These are phyloP conservation scores for Panthera leo DNA, from an alignment of 2,113 vertebrate genomes.

Conservation along the genomic window DNA sequence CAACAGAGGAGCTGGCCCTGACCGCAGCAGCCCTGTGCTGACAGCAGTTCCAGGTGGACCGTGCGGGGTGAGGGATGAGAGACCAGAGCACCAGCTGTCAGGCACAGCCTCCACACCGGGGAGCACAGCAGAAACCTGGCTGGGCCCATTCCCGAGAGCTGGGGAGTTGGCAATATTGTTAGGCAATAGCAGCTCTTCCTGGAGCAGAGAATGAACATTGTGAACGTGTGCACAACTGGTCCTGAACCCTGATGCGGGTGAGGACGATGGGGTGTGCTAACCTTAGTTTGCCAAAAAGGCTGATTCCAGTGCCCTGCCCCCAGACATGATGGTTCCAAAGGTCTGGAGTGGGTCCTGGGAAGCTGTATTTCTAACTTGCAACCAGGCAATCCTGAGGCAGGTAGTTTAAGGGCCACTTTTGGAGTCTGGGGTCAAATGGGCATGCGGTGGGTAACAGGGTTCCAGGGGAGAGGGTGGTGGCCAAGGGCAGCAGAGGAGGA, in stretches of 20 bases:
- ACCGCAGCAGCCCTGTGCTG: neutral
- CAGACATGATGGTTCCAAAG: neutral
- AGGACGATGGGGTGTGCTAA: neutral
- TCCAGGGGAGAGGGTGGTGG: neutral
- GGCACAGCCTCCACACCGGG: neutral
- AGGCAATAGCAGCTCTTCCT: neutral
- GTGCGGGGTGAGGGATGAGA: accelerated
- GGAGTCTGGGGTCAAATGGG: neutral
- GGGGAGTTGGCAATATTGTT: neutral
- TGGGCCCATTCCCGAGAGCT: no score
- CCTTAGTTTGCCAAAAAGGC: neutral
- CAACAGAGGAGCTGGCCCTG: neutral
- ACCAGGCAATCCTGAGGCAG: neutral
- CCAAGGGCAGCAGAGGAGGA: neutral
- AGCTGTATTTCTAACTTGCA: neutral
- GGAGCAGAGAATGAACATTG: neutral
- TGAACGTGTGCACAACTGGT: accelerated
- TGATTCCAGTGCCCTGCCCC: neutral
- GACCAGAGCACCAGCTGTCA: no score
- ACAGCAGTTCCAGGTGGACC: neutral
- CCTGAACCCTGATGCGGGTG: neutral
- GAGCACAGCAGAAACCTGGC: neutral
- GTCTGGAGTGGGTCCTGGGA: neutral
- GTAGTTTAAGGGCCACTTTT: neutral
- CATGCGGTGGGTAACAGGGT: neutral